Conservation (phyloP, 2,113 vertebrate genomes). For the Heloderma charlesbogerti region DNA sequence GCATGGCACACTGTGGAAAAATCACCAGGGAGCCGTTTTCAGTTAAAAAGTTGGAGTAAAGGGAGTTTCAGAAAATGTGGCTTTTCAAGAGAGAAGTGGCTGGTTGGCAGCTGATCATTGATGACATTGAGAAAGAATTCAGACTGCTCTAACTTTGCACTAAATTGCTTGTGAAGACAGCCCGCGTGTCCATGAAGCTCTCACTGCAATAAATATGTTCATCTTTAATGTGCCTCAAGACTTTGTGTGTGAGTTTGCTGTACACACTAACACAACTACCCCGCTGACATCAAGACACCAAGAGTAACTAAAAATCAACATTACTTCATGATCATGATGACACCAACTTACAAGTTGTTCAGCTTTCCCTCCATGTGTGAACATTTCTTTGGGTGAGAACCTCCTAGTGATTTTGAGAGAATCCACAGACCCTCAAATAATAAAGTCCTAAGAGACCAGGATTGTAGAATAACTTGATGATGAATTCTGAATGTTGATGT, state of each 20-base stretch:
- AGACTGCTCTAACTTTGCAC: too few relatives aligned
- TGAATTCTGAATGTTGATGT: conserved; percentile 11
- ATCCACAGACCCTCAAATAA: conserved; percentile 31
- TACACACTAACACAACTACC: not conserved
- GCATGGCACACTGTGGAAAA: too few relatives aligned
- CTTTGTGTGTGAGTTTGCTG: not conserved
- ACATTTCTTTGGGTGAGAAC: not conserved
- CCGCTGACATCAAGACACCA: not conserved
- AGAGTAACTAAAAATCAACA: not conserved
- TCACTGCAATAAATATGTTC: not conserved
- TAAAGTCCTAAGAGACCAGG: not conserved
- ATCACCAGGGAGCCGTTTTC: too few relatives aligned
- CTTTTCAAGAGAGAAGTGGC: too few relatives aligned
- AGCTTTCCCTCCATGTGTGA: conserved; percentile 33
- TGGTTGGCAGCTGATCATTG: too few relatives aligned
- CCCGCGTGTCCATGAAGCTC: not conserved
- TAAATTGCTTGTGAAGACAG: too few relatives aligned
- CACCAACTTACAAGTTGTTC: conserved; percentile 1
- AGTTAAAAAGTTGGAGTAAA: too few relatives aligned
- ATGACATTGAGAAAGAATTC: too few relatives aligned
- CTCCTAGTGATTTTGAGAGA: conserved; percentile 8
- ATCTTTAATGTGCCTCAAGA: not conserved
- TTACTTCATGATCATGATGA: conserved; percentile 20
- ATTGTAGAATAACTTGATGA: conserved; percentile 45
- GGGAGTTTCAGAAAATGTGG: too few relatives aligned